phyloP scores from a whole-genome alignment of 2,113 vertebrate genomes.

The Hippopotamus amphibius region DNA sequence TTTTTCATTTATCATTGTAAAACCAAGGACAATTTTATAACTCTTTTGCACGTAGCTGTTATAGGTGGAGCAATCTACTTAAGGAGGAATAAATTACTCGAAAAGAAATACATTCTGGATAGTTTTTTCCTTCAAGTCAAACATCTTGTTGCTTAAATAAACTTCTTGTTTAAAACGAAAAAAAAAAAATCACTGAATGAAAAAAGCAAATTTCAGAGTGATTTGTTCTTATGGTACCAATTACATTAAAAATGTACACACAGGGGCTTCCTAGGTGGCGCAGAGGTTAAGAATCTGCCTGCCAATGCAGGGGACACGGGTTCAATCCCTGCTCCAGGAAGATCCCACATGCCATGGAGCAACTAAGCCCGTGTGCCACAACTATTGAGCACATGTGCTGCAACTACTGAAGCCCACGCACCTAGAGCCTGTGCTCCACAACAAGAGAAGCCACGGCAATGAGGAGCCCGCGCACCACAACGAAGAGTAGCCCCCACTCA shows the following conservation, averaged over 20 bases:
- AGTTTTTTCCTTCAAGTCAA: slow-evolving; percentile 91
- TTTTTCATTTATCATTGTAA: slow-evolving; percentile 91
- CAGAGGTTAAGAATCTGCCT: too few species aligned
- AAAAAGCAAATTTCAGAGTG: neutral
- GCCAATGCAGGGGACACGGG: too few species aligned
- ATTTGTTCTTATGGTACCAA: neutral
- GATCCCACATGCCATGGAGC: too few species aligned
- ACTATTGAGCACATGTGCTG: neutral
- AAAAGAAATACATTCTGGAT: slow-evolving; percentile 88
- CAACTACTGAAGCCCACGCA: neutral
- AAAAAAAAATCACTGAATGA: neutral
- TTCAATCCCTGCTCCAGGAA: too few species aligned
- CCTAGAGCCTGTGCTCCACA: neutral
- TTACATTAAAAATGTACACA: neutral
- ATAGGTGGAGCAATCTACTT: slow-evolving; percentile 91
- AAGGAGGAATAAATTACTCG: slow-evolving; percentile 90
- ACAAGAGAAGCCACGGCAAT: neutral
- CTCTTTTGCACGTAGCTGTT: slow-evolving; percentile 92
- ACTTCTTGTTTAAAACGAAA: slow-evolving; percentile 96
- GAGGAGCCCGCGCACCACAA: neutral
- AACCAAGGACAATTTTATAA: slow-evolving; percentile 94
- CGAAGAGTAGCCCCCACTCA: neutral
- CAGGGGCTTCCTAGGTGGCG: too few species aligned
- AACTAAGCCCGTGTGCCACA: too few species aligned
- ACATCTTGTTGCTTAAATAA: slow-evolving; percentile 95